Evolutionary conservation across 2,888 invertebrate genomes (phyloP).

Genomic region (Scaptomyza cyrtandrae): DNA sequence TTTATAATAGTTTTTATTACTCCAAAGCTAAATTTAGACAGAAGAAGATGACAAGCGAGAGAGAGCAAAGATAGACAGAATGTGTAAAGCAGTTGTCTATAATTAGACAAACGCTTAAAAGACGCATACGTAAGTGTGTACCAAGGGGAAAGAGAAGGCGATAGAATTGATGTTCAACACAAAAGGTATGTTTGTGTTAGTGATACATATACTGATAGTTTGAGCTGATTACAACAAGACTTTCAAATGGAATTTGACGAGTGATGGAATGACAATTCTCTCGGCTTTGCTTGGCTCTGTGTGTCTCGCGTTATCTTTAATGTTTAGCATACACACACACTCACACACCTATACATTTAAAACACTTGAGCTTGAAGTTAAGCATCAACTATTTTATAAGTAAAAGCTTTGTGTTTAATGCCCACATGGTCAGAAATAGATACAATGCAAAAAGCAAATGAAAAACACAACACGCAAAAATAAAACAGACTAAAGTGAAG

Average conservation of each 20-base stretch:
- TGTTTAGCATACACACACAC: constrained; percentile 6
- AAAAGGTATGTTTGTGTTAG: neutral
- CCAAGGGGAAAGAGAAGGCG: neutral
- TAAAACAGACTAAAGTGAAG: constrained; percentile 12
- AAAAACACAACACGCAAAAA: constrained; percentile 10
- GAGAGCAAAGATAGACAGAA: constrained; percentile 5
- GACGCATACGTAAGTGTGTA: constrained; percentile 16
- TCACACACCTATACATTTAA: constrained; percentile 11
- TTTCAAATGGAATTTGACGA: constrained; percentile 45
- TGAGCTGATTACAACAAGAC: constrained; percentile 46
- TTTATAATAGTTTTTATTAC: constrained; percentile 72
- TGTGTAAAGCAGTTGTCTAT: constrained; percentile 36
- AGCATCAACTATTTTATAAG: constrained; percentile 2
- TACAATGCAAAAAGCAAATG: constrained; percentile 21
- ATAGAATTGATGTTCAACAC: constrained; percentile 32
- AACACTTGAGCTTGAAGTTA: neutral
- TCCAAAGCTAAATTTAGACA: constrained; percentile 61
- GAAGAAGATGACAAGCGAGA: constrained; percentile 3
- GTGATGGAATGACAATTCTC: constrained; percentile 48
- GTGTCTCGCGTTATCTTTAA: constrained; percentile 50
- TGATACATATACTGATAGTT: constrained; percentile 51
- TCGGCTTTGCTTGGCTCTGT: constrained; percentile 13
- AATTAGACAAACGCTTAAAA: constrained; percentile 56
- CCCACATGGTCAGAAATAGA: constrained; percentile 30
- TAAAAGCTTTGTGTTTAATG: neutral